Conservation (phyloP, 64 coral and sea anemone species). For the Catalaphyllia jardinei region DNA sequence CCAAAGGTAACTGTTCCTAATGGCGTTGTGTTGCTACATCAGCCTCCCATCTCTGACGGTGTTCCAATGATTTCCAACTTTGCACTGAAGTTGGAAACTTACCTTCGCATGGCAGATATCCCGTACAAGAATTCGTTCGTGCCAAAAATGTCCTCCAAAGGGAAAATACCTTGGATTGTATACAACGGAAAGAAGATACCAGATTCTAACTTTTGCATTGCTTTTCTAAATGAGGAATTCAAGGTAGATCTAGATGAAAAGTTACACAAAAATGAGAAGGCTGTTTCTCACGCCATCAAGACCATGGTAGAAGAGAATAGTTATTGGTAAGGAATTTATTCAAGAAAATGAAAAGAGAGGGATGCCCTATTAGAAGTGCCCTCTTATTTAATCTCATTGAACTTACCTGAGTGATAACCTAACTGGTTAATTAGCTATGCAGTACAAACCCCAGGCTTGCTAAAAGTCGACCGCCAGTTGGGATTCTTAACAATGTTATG, state of each 20-base stretch:
- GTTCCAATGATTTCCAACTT: slow-evolving; percentile 73
- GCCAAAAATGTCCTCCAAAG: slow-evolving; percentile 61
- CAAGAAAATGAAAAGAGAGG: background rate
- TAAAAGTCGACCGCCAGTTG: no score
- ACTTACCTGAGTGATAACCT: no score
- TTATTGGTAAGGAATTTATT: slow-evolving; percentile 48
- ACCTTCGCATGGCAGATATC: slow-evolving; percentile 69
- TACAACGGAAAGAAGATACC: slow-evolving; percentile 72
- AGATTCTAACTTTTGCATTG: slow-evolving; percentile 85
- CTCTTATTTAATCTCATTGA: background rate
- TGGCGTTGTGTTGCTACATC: slow-evolving; percentile 61
- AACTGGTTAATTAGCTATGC: no score
- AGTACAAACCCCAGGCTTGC: no score
- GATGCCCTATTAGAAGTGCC: no score
- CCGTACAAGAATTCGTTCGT: slow-evolving; percentile 70
- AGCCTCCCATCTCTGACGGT: slow-evolving; percentile 46
- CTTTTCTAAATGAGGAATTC: slow-evolving; percentile 78
- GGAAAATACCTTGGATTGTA: slow-evolving; percentile 80
- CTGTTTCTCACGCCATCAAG: slow-evolving; percentile 47
- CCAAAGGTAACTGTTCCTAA: slow-evolving; percentile 53
- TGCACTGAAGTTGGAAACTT: slow-evolving; percentile 73
- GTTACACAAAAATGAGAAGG: slow-evolving; percentile 44
- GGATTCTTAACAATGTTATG: no score
- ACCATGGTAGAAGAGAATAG: slow-evolving; percentile 83
- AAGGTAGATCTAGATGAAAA: slow-evolving; percentile 60